Evolutionary conservation across 2,888 invertebrate genomes (phyloP), one percentile per base, ranked within the genome.

Genomic region (Caenorhabditis sp.): DNA sequence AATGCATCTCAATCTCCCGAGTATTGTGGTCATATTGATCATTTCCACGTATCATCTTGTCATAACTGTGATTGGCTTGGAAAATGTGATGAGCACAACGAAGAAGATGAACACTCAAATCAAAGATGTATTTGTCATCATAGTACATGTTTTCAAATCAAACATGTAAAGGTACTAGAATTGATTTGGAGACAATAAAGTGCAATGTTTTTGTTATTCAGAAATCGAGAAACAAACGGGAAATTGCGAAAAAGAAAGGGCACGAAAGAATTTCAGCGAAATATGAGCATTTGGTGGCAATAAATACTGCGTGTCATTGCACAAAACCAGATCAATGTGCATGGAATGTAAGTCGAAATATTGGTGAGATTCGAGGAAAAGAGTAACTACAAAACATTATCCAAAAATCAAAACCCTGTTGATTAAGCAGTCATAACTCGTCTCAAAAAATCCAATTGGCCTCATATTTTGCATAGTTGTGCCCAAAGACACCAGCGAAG

Each of bases 241-340:
- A 70, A 56, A 59, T 74, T 0, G 38, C 67, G 2, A 61, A 72
- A 14, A 67, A 61, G 26, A 66, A 76, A 53, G 66, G 84, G 31
- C 84, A 85, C 50, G 85, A 85, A 66, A 80, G 80, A 57, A 80
- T 84, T 50, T 67, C 79, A n/a, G 76, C 72, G 57, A 62, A 75
- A 52, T 83, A 80, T 57, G 84, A 86, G 58, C 85, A 85, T 0
- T 72, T 86, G 2, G 52, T 86, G 63, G 85, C 86, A 0, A 85
- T 85, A 7, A 82, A 85, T 54, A 81, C 85, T 0, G 67, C 76
- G 26, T 86, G 86, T 65, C 60, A 77, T 8, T 85, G 79, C 49
- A 73, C 63, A 17, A 63, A 64, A 57, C 59, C 64, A 12, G 59
- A 70, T n/a, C 77, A 69, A 49, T 72, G 72, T 50, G 58, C 57